Base-by-base conservation (phyloP, 2,113 vertebrate species). In the Macaca nemestrina region DNA sequence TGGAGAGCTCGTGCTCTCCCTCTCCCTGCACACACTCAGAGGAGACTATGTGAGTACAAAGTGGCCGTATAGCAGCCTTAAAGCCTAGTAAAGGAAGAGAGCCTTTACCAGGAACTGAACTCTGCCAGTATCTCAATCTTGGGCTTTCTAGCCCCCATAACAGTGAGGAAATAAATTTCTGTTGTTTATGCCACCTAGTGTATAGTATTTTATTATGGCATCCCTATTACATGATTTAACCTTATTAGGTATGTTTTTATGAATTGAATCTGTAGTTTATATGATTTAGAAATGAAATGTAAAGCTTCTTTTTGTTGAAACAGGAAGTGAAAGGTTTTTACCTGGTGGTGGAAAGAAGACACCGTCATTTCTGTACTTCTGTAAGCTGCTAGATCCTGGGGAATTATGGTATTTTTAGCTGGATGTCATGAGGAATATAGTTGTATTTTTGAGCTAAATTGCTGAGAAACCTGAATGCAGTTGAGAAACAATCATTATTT, bases 371-470 rank as follows among this genome's bases (percentile, higher is more conserved):
- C 76, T 94, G 20, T 90, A 87, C 89, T 90, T 90, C 40, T 89
- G 59, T 75, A 80, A 96, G 55, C 32, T 83, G 76, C 78, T 94
- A 88, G 35, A 78, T 90, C 50, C 70, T 68, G 25, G 18, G 40
- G 8, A 81, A 85, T 95, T 83, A 55, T 32, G 32, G 3, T 91
- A 40, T 70, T 93, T 93, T 85, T 76, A 76, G 32, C 88, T 91
- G 18, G 35, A 55, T 88, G n/a, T 55, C 91, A 82, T 81, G 73
- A 91, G 76, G 92, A 75, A 43, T 80, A 88, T 32, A 81, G 30
- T 88, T 96, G 64, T 30, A 91, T 82, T 84, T 78, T 82, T 94
- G 14, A 80, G 72, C n/a, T 95, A 35, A 55, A n/a, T 94, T 92
- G 52, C 20, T 89, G 68, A 91, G 76, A 40, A 93, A 67, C 64